Conservation (phyloP, 2,113 vertebrate species). For the Brachirus orientalis region DNA sequence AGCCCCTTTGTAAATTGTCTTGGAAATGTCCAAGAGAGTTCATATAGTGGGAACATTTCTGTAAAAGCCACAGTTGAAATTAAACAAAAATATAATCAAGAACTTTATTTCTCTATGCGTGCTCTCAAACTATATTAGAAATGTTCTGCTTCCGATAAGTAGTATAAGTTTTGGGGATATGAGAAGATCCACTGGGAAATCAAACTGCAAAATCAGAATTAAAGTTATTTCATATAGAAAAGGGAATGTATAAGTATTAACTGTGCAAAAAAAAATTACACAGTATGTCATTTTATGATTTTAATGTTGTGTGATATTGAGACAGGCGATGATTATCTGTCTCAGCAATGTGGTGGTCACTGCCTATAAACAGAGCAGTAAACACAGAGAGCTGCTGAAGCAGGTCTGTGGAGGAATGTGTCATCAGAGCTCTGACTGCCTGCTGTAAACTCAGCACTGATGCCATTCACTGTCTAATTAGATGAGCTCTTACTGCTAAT, state of each 20-base stretch:
- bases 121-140: too few relatives aligned
- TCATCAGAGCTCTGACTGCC: slow-evolving; percentile 61
- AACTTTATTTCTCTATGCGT: too few relatives aligned
- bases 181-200: neutral
- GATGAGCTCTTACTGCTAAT: slow-evolving; percentile 73
- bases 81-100: too few relatives aligned
- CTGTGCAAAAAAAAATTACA: slow-evolving; percentile 1
- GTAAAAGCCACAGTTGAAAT: too few relatives aligned
- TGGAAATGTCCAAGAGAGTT: too few relatives aligned
- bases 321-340: slow-evolving; percentile 20
- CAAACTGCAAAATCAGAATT: neutral
- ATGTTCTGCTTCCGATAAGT: too few relatives aligned
- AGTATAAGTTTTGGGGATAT: too few relatives aligned
- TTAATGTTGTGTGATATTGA: neutral
- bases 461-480: slow-evolving; percentile 72
- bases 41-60: too few relatives aligned
- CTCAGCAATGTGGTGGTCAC: slow-evolving; percentile 15
- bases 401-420: slow-evolving; percentile 68
- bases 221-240: too few relatives aligned
- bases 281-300: slow-evolving; percentile 16
- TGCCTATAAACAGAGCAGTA: slow-evolving; percentile 42
- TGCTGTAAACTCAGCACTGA: slow-evolving; percentile 58
- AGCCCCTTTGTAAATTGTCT: too few relatives aligned
- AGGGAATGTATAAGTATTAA: neutral
- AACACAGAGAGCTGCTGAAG: slow-evolving; percentile 37